Evolutionary conservation across 2,888 invertebrate species (phyloP), one percentile per base, ranked within the genome.

Genomic region (Catocala nupta): DNA sequence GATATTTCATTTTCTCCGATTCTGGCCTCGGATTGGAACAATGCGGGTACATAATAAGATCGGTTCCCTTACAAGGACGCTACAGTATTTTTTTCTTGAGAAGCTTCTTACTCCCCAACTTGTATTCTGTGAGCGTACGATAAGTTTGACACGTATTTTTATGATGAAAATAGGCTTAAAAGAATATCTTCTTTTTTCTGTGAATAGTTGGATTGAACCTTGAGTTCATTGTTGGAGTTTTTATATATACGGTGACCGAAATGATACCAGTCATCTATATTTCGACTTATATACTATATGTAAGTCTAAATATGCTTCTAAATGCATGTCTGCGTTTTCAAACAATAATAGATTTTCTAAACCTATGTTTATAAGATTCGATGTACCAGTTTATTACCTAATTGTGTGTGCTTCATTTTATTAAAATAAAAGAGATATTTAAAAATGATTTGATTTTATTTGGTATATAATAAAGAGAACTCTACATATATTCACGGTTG

Each of bases 1-100:
- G 59, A 74, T 69, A 67, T 77, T 76, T 63, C 65, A 70, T 65
- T 67, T 61, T 71, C 65, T 64, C 71, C 75, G 72, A 68, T 60
- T 64, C n/a, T 63, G 68, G 66, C 67, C 55, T 70, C 68, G 66
- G 75, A 77, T 81, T 78, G 75, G 78, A 84, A 80, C 77, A 83
- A 80, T 76, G 68, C 54, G 68, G 56, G 70, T 61, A 65, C 60
- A 70, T 80, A 81, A 81, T 79, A 78, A 75, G 71, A 75, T 76
- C 63, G 65, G 59, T 59, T 69, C 55, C 63, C 63, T 59, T 72
- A 63, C 68, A 69, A 70, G 61, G 58, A 53, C 71, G 43, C 59
- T 60, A 56, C 52, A 64, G 64, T 70, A 64, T 73, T 68, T 77
- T 44, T 75, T 69, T 66, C 64, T 60, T 59, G 55, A 33, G 51